Evolutionary conservation across 1,140 invertebrate species (phyloP).

Genomic region (Sinonovacula constricta): DNA sequence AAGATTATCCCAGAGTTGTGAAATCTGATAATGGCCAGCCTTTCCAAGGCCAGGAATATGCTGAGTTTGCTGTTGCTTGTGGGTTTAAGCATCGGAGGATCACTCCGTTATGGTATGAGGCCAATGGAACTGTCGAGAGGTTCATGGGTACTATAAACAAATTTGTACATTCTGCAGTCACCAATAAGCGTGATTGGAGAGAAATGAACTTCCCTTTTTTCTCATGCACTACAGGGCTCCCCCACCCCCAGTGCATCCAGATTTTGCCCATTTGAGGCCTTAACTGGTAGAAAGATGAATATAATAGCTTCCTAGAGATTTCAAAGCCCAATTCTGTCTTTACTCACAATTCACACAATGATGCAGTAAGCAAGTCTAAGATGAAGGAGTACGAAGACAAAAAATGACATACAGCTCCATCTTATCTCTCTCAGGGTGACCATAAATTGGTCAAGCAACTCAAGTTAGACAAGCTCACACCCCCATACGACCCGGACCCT

Average conservation of each 20-base stretch:
- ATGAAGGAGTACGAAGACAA: slow-evolving; percentile 38
- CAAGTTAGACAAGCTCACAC: neutral
- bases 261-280: slow-evolving; percentile 46
- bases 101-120: too few relatives aligned
- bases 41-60: slow-evolving; percentile 52
- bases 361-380: too few relatives aligned
- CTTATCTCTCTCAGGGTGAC: slow-evolving; percentile 27
- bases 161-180: slow-evolving; percentile 5
- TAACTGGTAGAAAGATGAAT: too few relatives aligned
- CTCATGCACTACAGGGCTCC: slow-evolving; percentile 54
- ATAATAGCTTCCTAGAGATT: slow-evolving; percentile 27
- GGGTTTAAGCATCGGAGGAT: too few relatives aligned
- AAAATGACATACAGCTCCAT: slow-evolving; percentile 1
- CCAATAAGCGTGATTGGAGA: slow-evolving; percentile 43
- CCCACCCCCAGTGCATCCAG: slow-evolving; percentile 31
- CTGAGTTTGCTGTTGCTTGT: slow-evolving; percentile 24
- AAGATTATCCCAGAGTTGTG: slow-evolving; percentile 35
- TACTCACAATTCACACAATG: too few relatives aligned
- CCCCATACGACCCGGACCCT: neutral
- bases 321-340: neutral
- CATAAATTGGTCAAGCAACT: slow-evolving; percentile 18
- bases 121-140: too few relatives aligned
- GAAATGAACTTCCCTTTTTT: too few relatives aligned
- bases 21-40: too few relatives aligned
- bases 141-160: slow-evolving; percentile 56